Base-by-base conservation (phyloP, 2,888 invertebrate genomes). In the Lymantria dispar region DNA sequence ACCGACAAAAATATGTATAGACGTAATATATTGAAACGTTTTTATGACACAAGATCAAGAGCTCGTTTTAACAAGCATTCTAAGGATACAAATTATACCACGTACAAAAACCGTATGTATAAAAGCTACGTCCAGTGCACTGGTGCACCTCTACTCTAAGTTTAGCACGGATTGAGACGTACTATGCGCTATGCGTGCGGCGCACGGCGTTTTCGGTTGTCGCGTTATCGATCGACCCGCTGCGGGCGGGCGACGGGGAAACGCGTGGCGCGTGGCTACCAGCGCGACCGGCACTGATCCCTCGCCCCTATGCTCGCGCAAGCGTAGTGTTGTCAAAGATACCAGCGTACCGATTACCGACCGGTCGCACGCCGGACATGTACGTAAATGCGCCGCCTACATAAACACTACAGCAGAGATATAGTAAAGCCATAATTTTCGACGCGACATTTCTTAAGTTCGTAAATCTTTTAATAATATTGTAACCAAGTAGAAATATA, bases 231-330 rank as follows among this genome's bases (percentile, higher is more conserved):
- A 72, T 74, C 71, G 40, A 33, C 10, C 38, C 68, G 39, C 39
- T 50, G 52, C 60, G 49, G 55, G 54, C 57, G 68, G 62, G 57
- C 67, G 67, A 60, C 64, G 66, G 48, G 65, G 72, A 68, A 73
- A 82, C 87, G 86, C 87, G 89, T 87, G 87, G 73, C 88, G 81
- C 85, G 86, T 84, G 87, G 80, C 73, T 77, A 85, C 87, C 85
- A 87, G 84, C 87, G 85, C 84, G 84, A 79, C 83, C 87, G 85
- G 83, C 86, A 91, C 90, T 88, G 87, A 74, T 54, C 68, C 74
- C 70, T 69, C 67, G 69, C 65, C 68, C 62, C 66, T 50, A 64
- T 55, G 68, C 70, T 69, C 84, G 83, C 89, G 87, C 88, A 81
- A 59, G 87, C 87, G 89, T 84, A 64, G 57, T 68, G 71, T 63